Evolutionary conservation across 2,113 vertebrate genomes (phyloP), one percentile per base, ranked within the genome.

Genomic region (Percina caprodes): DNA sequence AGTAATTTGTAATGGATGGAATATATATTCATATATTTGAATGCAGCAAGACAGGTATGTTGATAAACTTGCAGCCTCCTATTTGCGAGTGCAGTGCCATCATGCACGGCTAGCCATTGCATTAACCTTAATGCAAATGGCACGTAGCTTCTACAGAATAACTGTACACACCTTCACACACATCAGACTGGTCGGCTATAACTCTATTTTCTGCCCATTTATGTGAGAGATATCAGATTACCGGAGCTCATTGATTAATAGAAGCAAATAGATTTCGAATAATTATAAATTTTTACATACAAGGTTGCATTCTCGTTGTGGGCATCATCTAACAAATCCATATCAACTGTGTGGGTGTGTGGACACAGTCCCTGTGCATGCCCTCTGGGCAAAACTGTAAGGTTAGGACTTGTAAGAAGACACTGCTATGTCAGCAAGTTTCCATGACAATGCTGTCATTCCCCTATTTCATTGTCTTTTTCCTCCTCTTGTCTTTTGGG

Each of bases 391-490:
- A 71, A 88, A 85, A 88, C 77, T 87, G 80, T 91, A 92, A 92
- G 89, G 94, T 93, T 90, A 89, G 80, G 85, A 92, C 90, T 82
- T 91, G 94, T 93, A 92, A 94, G 93, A 93, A 94, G 92, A 93
- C 93, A 92, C 89, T 93, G 93, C 93, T 42, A 63, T 81, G 92
- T 95, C 93, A 94, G 94, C 94, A 92, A 82, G 83, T 92, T 85
- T 77, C 87, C 80, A 90, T 88, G 86, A 93, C 93, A 93, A 91
- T 93, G 88, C 79, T 3, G 82, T 87, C 86, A 77, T 88, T 87
- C 91, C 83, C 87, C 76, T 35, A 15, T 93, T 93, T 91, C 84
- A 92, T 87, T 90, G 91, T 88, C 63, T 91, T 89, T 87, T 85
- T 69, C 42, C 71, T 82, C 68, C 79, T 80, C 83, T 83, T 85